A percentile compares a stretch with the other conserved stretches of the same genome.
Conservation (phyloP, 2,797 vertebrate species). For the Brachymystax lenok region DNA sequence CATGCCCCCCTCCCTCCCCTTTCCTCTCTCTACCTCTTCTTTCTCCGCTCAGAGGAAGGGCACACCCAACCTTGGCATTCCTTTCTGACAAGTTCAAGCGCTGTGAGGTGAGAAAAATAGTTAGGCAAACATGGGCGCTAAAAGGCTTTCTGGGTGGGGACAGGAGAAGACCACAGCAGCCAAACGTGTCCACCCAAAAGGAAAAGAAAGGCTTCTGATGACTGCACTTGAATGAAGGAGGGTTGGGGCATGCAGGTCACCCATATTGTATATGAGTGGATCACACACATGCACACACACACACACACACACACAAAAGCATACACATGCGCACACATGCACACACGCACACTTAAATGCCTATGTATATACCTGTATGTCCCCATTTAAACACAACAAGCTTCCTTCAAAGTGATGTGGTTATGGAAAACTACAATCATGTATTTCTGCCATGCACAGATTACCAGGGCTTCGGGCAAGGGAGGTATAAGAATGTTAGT, state of each 20-base stretch:
- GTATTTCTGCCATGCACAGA: too few relatives aligned
- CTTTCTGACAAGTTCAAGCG: slow-evolving; percentile 33
- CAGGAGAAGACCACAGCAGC: background rate
- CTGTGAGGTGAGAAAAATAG: slow-evolving; percentile 41
- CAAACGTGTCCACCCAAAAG: background rate
- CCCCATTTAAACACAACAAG: too few relatives aligned
- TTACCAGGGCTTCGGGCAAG: too few relatives aligned
- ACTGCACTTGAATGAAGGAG: background rate
- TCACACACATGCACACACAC: background rate
- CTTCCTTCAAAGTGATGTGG: too few relatives aligned
- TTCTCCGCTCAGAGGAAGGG: slow-evolving; percentile 7
- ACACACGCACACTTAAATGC: too few relatives aligned
- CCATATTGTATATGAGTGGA: background rate
- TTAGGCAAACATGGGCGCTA: background rate
- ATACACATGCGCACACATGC: too few relatives aligned
- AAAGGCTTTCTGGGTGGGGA: background rate
- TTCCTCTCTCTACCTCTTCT: background rate
- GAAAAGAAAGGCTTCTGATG: background rate
- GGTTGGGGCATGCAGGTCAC: background rate
- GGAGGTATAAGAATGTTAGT: too few relatives aligned
- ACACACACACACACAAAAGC: background rate
- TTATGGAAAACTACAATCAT: too few relatives aligned
- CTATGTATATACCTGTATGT: too few relatives aligned
- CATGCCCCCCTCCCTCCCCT: background rate
- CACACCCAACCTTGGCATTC: slow-evolving; percentile 36